These are phyloP conservation scores for Cromileptes altivelis DNA, from an alignment of 2,113 vertebrate genomes.

Conservation along the genomic window DNA sequence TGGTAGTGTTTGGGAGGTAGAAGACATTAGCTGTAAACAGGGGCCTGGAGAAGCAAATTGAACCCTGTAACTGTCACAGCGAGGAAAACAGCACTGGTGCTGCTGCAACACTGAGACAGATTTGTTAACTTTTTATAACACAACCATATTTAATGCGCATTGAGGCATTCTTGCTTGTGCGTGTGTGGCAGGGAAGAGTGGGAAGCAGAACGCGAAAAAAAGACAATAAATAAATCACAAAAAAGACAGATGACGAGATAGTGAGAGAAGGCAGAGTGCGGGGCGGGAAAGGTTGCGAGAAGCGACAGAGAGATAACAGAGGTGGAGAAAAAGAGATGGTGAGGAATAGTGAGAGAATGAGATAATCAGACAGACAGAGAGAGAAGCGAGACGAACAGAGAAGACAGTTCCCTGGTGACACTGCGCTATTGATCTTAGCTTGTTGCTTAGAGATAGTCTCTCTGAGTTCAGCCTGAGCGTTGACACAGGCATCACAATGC, in stretches of 20 bases:
- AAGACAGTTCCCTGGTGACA: constrained; percentile 54
- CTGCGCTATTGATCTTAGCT: constrained; percentile 63
- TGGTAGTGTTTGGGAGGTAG: not conserved
- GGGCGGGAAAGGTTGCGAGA: constrained; percentile 35
- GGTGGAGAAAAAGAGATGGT: constrained; percentile 5
- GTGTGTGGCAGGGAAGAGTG: constrained; percentile 12
- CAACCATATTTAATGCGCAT: constrained; percentile 38
- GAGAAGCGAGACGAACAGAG: constrained; percentile 40
- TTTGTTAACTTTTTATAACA: constrained; percentile 41
- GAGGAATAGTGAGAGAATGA: constrained; percentile 36
- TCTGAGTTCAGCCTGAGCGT: constrained; percentile 64
- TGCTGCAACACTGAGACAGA: not conserved
- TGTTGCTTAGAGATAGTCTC: constrained; percentile 68
- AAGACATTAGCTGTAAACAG: not conserved
- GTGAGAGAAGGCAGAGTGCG: not conserved
- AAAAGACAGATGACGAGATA: constrained; percentile 45
- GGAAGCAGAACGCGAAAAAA: constrained; percentile 29
- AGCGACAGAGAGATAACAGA: constrained; percentile 31
- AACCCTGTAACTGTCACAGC: constrained; percentile 10
- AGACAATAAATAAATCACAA: constrained; percentile 54
- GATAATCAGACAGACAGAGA: constrained; percentile 54
- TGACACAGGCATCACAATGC: constrained; percentile 73
- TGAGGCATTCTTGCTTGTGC: constrained; percentile 1
- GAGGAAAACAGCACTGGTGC: not conserved
- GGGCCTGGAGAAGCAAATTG: not conserved